phyloP scores from a whole-genome alignment of 2,797 vertebrate species.

The Dryobates pubescens region DNA sequence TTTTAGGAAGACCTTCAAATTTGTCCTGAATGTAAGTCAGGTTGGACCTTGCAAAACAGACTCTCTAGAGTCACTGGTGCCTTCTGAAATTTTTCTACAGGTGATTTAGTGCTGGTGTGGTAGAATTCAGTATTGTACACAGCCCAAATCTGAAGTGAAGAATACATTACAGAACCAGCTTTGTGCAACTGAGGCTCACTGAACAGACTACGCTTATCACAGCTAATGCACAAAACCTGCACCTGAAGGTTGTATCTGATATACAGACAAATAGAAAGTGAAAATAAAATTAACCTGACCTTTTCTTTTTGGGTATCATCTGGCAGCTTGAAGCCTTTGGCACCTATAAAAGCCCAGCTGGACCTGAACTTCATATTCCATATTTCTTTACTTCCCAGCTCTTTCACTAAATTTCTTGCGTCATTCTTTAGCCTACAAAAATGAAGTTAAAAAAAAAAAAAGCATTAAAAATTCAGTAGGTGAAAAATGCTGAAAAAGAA shows the following conservation, averaged over 20 bases:
- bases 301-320: slow-evolving; percentile 75
- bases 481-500: not conserved
- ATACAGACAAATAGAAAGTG: not conserved
- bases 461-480: not conserved
- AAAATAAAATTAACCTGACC: slow-evolving; percentile 65
- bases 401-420: slow-evolving; percentile 59
- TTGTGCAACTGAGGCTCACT: not conserved
- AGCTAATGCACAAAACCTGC: not conserved
- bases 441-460: not conserved
- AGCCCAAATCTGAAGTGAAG: not conserved
- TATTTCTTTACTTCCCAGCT: slow-evolving; percentile 78
- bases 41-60: not conserved
- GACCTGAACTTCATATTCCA: slow-evolving; percentile 75
- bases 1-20: not conserved
- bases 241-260: not conserved
- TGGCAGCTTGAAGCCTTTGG: slow-evolving; percentile 78
- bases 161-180: not conserved
- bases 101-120: not conserved
- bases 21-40: not conserved
- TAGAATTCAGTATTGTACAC: not conserved
- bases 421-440: slow-evolving; percentile 62
- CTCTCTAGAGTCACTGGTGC: not conserved
- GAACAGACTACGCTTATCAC: not conserved
- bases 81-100: not conserved
- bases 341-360: slow-evolving; percentile 78